Percentiles rank a stretch among this genome's conserved stretches.
Conservation (phyloP, 2,888 invertebrate genomes). For the Ochropacha duplaris region DNA sequence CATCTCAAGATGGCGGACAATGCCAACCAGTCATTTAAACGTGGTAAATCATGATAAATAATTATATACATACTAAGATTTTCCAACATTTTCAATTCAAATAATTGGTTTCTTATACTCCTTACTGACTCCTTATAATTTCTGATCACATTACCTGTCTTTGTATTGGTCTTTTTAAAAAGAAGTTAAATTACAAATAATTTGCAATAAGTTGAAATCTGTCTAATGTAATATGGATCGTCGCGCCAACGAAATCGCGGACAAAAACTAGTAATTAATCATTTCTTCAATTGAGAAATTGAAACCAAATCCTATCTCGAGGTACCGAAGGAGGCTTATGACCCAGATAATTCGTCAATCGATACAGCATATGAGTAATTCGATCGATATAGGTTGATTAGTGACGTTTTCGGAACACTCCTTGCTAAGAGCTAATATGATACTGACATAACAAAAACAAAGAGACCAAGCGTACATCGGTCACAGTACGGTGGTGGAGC, state of each 20-base stretch:
- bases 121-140: neutral
- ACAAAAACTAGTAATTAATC: neutral
- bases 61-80: neutral
- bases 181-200: too few relatives aligned
- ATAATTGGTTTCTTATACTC: neutral
- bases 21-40: constrained; percentile 14
- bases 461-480: constrained; percentile 16
- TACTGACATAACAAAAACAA: constrained; percentile 8
- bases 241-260: too few relatives aligned
- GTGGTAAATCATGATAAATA: neutral
- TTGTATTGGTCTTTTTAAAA: neutral
- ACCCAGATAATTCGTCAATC: neutral
- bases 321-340: neutral
- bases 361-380: neutral
- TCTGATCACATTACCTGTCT: neutral
- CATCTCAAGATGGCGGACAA: constrained; percentile 27
- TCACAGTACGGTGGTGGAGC: constrained; percentile 30
- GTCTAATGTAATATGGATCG: too few relatives aligned
- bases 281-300: neutral
- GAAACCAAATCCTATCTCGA: neutral
- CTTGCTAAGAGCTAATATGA: neutral
- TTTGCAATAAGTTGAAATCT: too few relatives aligned
- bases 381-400: neutral
- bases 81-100: neutral
- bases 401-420: neutral